These are phyloP conservation scores for Thelaira solivaga DNA, from an alignment of 2,888 invertebrate species.

Conservation along the genomic window DNA sequence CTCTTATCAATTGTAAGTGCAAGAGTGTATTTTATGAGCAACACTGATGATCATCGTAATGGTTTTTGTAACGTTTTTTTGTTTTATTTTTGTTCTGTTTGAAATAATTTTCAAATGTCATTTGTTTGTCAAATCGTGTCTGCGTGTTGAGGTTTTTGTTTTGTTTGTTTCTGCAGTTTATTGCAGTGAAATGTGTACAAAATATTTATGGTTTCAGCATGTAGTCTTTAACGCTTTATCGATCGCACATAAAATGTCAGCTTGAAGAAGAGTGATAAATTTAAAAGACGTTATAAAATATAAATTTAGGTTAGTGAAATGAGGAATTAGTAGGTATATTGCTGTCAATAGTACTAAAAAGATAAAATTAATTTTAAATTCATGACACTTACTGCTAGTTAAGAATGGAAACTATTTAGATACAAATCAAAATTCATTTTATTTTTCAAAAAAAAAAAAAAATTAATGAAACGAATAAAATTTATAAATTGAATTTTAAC, in stretches of 20 bases:
- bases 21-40: no score
- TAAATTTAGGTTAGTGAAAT: constrained; percentile 56
- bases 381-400: constrained; percentile 17
- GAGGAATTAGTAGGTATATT: constrained; percentile 54
- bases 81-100: constrained; percentile 30
- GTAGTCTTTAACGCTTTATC: constrained; percentile 30
- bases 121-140: constrained; percentile 30
- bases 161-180: background rate
- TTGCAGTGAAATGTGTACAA: constrained; percentile 42
- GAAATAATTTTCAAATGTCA: constrained; percentile 44
- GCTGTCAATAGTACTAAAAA: background rate
- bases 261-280: constrained; percentile 18
- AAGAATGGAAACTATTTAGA: background rate
- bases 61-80: constrained; percentile 20
- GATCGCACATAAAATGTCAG: constrained; percentile 21
- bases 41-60: constrained; percentile 1
- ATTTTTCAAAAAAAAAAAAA: background rate
- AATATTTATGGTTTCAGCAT: constrained; percentile 59
- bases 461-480: background rate
- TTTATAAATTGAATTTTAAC: background rate
- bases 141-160: background rate
- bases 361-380: constrained; percentile 29
- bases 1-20: background rate
- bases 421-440: constrained; percentile 9
- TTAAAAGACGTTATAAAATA: constrained; percentile 29